phyloP scores from a whole-genome alignment of 2,797 vertebrate species.

The Tangara arthus region DNA sequence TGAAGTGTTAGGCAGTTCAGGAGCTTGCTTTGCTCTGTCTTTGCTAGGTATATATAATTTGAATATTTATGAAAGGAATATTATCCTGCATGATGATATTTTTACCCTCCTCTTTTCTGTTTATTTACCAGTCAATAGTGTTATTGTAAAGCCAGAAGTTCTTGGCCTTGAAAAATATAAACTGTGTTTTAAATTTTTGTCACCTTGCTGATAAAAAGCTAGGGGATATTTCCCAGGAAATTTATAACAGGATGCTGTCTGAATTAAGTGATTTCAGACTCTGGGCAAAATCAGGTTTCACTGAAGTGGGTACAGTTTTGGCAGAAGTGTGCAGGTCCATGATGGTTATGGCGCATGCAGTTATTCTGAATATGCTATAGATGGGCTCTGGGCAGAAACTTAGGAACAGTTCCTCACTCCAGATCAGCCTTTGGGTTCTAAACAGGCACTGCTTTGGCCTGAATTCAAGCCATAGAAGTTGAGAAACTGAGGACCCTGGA shows the following conservation, averaged over 20 bases:
- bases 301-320: background rate
- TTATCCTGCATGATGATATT: background rate
- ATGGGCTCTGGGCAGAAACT: background rate
- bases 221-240: background rate
- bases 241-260: background rate
- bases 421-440: background rate
- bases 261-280: background rate
- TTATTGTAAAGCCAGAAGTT: background rate
- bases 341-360: background rate
- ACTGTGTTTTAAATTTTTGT: background rate
- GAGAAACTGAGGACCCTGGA: background rate
- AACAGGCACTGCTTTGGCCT: background rate
- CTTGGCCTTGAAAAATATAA: background rate
- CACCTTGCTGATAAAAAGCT: background rate
- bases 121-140: slow-evolving; percentile 4
- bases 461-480: background rate
- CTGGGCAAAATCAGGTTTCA: background rate
- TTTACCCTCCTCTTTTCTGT: background rate
- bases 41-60: background rate
- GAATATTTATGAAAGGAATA: background rate
- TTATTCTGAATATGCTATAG: background rate
- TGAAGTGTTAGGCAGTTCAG: background rate
- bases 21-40: background rate
- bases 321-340: background rate
- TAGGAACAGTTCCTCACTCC: background rate